Base-by-base conservation (phyloP, 2,888 invertebrate genomes). In the Epinotia bilunana region DNA sequence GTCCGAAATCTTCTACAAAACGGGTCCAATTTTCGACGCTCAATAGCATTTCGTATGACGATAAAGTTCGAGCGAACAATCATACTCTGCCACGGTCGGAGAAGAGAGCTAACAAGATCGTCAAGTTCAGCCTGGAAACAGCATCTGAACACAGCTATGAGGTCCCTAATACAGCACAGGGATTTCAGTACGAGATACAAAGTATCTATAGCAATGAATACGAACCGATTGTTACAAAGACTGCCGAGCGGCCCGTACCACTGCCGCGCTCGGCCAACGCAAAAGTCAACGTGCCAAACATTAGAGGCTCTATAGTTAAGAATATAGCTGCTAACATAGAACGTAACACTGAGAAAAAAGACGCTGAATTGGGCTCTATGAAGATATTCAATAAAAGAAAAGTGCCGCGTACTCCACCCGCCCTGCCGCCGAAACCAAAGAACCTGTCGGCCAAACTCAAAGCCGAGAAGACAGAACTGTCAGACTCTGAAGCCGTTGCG, bases 401-500 rank as follows among this genome's bases (percentile, higher is more conserved):
- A 88, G 95, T 95, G 77, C 93, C 95, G 82, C 91, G 96, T 83
- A 95, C 95, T 79, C 97, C 97, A 76, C 97, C 97, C 72, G 96
- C 97, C 79, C 90, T 97, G 86, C 97, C 97, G 77, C 96, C 97
- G 63, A 97, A 97, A 90, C 97, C 97, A 82, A 95, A 96, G 80
- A 96, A 96, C 89, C 92, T 96, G 82, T 94, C 95, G 84, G 96
- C 93, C 84, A 96, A 95, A 94, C 96, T 93, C 93, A 96, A 94
- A 95, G 94, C 94, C 83, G 95, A 94, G 79, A 90, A 89, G 82
- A 88, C 88, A 87, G 91, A 91, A 88, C 87, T 89, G 84, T 87
- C 91, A 90, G 93, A 94, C 93, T 94, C 94, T 92, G 93, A 93
- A 92, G 90, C 93, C 92, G 94, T 94, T 94, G 94, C 92, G 90